Evolutionary conservation across 2,888 invertebrate species (phyloP), one percentile per base, ranked within the genome.

Genomic region (Synergus gifuensis): DNA sequence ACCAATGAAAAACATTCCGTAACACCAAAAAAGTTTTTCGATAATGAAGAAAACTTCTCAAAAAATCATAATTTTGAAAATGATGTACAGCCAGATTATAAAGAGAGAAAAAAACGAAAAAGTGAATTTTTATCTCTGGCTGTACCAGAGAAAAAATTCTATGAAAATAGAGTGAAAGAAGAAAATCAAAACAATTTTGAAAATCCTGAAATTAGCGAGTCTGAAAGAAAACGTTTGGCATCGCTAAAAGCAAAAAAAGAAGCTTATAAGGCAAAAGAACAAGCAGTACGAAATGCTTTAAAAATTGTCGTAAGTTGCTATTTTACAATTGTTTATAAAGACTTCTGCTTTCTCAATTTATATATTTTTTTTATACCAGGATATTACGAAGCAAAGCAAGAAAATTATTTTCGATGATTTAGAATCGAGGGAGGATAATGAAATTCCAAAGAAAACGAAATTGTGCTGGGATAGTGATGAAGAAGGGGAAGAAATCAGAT

Each of bases 211-310:
- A 54, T 83, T 40, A 77, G 42, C 77, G 81, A 83, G 54, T 83
- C 83, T 9, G 82, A 83, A 40, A 80, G 62, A 80, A 96, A 96
- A 90, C 94, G 96, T 80, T 91, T 95, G 79, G 94, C 95, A 84
- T 96, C 96, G 0, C 92, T 96, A 79, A 94, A 93, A 83, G 94
- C 94, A 86, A 95, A 95, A 91, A 94, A 94, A 85, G 93, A 94
- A 84, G 93, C 94, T 46, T 96, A 96, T 85, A 94, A 94, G 90
- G 93, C 94, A 79, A 95, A 96, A 88, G 95, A 95, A 91, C 93
- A 93, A 76, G 92, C 94, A 11, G 95, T 96, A 64, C 94, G 95
- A 91, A 92, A 94, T 84, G 95, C 96, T 12, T 91, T 96, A 76
- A 93, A 94, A 76, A 93, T 93, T 82, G 93, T 95, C 88, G 96